Base-by-base conservation (phyloP, 2,888 invertebrate species). In the Galerucella calmariensis region DNA sequence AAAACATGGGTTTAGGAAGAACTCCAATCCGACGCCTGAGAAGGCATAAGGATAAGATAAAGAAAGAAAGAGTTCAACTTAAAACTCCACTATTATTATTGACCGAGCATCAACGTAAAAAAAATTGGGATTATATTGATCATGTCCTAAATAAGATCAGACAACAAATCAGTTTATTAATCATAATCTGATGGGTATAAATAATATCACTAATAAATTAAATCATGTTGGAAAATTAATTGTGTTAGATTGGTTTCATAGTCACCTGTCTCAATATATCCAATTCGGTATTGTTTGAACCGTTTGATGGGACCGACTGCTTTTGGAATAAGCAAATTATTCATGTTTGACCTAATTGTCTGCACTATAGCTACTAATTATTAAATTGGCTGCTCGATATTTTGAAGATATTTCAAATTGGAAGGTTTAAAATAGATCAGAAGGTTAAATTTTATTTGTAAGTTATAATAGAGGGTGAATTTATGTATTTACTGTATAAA, bases 321-420 rank as follows among this genome's bases (percentile, higher is more conserved):
- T 74, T 74, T 74, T 71, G 70, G 74, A 12, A 67, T 24, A 44
- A 62, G n/a, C 66, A 56, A 71, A 74, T 71, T 74, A 74, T 74
- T 74, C 51, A 74, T 74, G 35, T 53, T 35, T 53, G 66, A 72
- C 72, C 72, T 35, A 59, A 72, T 66, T 72, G 8, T 14, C 44
- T 66, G 58, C 24, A 72, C 48, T 66, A 65, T 20, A 10, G 56
- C 9, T 62, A 61, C 62, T 56, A 71, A 63, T 71, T 71, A 71
- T 65, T 69, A 48, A 16, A 59, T 16, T 69, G 59, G 59, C 24
- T 16, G 14, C 1, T 62, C 3, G 35, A 62, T 14, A 35, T 35
- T 35, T 62, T 62, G 2, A 10, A 3, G 14, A 12, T 14, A 14
- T 35, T 16, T n/a, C 5, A 61, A 35, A 4, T 35, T 10, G 12